phyloP scores from a whole-genome alignment of 2,113 vertebrate species.

The Tychaedon coryphoeus region DNA sequence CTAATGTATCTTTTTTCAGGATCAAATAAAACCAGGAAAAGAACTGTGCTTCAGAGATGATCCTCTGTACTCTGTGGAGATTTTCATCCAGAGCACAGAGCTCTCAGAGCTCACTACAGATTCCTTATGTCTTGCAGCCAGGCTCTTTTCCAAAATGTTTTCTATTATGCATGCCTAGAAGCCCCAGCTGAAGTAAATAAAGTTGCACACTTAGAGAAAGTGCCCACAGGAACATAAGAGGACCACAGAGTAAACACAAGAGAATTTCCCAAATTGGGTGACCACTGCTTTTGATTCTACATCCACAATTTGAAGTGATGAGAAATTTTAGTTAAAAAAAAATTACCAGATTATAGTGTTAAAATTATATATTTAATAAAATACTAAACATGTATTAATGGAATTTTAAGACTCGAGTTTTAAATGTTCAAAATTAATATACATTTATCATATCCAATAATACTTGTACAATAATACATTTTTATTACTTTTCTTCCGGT shows the following conservation, averaged over 20 bases:
- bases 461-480: background rate
- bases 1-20: background rate
- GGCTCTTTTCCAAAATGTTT: background rate
- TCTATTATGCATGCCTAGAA: background rate
- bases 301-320: background rate
- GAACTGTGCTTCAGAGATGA: background rate
- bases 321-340: background rate
- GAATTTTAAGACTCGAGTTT: background rate
- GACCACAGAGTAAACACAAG: background rate
- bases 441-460: background rate
- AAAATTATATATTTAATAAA: background rate
- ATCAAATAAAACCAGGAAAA: background rate
- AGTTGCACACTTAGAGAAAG: background rate
- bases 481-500: background rate
- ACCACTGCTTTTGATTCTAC: background rate
- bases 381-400: background rate
- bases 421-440: background rate
- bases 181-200: background rate
- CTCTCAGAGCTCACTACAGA: background rate
- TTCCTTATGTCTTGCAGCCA: background rate
- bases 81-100: background rate
- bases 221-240: accelerated
- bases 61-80: background rate
- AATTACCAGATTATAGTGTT: too few species aligned
- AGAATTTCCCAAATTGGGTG: background rate